Conservation (phyloP, 2,888 invertebrate genomes). For the Caenorhabditis sp. region DNA sequence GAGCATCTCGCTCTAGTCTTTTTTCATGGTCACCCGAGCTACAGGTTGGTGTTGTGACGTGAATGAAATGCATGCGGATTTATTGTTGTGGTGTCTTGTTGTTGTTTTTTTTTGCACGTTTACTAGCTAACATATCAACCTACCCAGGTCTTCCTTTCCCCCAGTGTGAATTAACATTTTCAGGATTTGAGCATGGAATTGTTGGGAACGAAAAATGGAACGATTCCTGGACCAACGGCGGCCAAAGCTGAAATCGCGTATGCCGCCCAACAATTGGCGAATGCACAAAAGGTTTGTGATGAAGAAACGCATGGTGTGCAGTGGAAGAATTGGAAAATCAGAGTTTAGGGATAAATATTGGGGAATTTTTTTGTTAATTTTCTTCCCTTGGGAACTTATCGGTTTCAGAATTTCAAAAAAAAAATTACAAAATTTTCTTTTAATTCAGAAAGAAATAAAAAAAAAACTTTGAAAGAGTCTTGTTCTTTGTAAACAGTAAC, state of each 20-base stretch:
- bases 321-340: not conserved
- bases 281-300: constrained; percentile 36
- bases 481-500: too few relatives aligned
- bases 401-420: too few relatives aligned
- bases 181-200: constrained; percentile 69
- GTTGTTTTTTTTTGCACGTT: not conserved
- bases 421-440: too few relatives aligned
- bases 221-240: constrained; percentile 67
- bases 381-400: too few relatives aligned
- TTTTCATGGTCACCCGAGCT: constrained; percentile 19
- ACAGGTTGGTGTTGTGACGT: constrained; percentile 12
- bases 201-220: constrained; percentile 65
- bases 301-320: constrained; percentile 1
- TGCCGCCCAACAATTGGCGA: constrained; percentile 44
- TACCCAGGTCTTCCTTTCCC: not conserved
- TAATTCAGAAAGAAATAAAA: too few relatives aligned
- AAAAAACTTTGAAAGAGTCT: too few relatives aligned
- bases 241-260: constrained; percentile 59
- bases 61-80: constrained; percentile 39
- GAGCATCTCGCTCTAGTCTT: constrained; percentile 23
- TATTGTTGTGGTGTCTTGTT: constrained; percentile 2
- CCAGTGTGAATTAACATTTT: constrained; percentile 8
- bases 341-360: not conserved
- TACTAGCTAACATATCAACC: too few relatives aligned
- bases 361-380: too few relatives aligned